Evolutionary conservation across 2,888 invertebrate species (phyloP).

Genomic region (Phalera bucephala): DNA sequence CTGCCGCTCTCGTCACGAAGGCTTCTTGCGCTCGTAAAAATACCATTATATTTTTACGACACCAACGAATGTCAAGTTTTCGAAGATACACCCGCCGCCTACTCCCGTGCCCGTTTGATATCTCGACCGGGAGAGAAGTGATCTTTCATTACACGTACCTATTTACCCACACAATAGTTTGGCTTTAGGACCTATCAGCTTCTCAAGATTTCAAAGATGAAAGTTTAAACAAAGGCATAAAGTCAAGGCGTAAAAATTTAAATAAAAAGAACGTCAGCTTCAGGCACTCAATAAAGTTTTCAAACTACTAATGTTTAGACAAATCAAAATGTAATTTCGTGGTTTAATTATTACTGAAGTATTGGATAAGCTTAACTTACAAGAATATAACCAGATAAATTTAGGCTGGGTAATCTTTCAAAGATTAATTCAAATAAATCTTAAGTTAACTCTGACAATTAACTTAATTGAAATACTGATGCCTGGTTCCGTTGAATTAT

Average conservation of each 20-base stretch:
- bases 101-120: conserved; percentile 45
- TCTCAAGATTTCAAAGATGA: not conserved
- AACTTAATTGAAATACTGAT: conserved; percentile 16
- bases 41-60: conserved; percentile 77
- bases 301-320: not conserved
- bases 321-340: too few relatives aligned
- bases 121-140: conserved; percentile 38
- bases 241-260: not conserved
- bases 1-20: conserved; percentile 52
- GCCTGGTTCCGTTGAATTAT: conserved; percentile 7
- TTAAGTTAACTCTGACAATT: conserved; percentile 5
- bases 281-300: not conserved
- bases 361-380: not conserved
- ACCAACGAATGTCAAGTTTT: conserved; percentile 75
- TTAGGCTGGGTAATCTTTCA: conserved; percentile 4
- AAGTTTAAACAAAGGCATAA: not conserved
- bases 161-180: conserved; percentile 11
- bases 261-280: not conserved
- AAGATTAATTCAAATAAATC: conserved; percentile 8
- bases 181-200: not conserved
- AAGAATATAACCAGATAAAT: conserved; percentile 2
- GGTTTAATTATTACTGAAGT: too few relatives aligned
- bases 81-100: conserved; percentile 52
- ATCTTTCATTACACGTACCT: conserved; percentile 16
- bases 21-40: conserved; percentile 67